These are phyloP conservation scores for Athalia circularis DNA, from an alignment of 2,888 invertebrate genomes.

Conservation along the genomic window DNA sequence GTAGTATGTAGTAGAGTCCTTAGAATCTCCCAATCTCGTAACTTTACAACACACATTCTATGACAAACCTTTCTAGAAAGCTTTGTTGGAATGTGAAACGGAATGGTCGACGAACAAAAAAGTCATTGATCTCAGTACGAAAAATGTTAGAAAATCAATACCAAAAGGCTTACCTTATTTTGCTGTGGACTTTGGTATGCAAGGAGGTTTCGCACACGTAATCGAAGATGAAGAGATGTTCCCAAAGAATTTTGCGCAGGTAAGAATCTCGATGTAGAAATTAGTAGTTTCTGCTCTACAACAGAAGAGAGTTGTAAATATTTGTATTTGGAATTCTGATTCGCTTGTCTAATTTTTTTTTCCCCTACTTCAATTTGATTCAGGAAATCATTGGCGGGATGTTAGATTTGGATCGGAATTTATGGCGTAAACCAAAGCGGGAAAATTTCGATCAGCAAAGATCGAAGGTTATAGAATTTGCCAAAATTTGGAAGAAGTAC, in stretches of 20 bases:
- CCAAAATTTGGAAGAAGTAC: conserved; percentile 82
- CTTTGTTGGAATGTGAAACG: conserved; percentile 93
- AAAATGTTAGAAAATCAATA: conserved; percentile 86
- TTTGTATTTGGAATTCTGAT: not conserved
- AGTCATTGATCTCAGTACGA: conserved; percentile 82
- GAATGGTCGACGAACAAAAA: conserved; percentile 98
- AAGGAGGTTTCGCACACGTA: conserved; percentile 96
- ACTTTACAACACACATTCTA: conserved; percentile 14
- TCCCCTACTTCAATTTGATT: conserved; percentile 54
- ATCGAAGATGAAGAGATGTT: conserved; percentile 95
- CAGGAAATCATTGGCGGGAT: conserved; percentile 97
- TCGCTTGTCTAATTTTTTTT: not conserved
- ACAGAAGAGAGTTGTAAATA: conserved; percentile 30
- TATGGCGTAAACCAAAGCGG: conserved; percentile 89
- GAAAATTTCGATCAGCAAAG: conserved; percentile 86
- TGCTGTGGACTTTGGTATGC: conserved; percentile 93
- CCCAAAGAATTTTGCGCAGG: conserved; percentile 93
- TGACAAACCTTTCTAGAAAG: conserved; percentile 80
- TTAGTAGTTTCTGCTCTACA: not conserved
- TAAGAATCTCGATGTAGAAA: conserved; percentile 68
- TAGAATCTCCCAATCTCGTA: not conserved
- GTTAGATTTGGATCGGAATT: conserved; percentile 88
- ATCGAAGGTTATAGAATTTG: conserved; percentile 84
- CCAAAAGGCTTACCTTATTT: conserved; percentile 98
- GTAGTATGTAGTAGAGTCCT: conserved; percentile 40